Evolutionary conservation across 2,113 vertebrate species (phyloP), one percentile per base, ranked within the genome.

Genomic region (Eudorcas thomsonii): DNA sequence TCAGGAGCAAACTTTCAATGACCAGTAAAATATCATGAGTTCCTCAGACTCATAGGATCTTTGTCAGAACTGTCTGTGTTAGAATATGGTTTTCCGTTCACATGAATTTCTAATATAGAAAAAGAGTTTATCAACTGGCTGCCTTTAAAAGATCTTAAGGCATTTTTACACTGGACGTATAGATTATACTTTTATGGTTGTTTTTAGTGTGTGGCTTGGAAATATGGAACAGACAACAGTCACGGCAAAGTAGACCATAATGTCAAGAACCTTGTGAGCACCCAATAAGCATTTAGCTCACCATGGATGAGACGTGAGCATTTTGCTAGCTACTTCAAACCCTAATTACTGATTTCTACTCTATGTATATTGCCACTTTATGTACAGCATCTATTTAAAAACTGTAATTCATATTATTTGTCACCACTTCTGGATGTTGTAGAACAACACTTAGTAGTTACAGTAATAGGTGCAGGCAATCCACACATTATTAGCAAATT

Each of bases 31-130:
- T 80, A 28, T 90, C 25, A 77, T 92, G 81, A 50, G 57, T 48
- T 85, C n/a, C 14, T 3, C n/a, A n/a, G 62, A 87, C 57, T 89
- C 16, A 3, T 30, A 55, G 64, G 55, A 74, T 81, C 11, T 33
- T 43, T 85, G 39, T 64, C 84, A 83, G 26, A 94, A 94, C 54
- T 67, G 19, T 52, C 60, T 57, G 26, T 45, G 43, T 91, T 67
- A 87, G 17, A 91, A 90, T 90, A 9, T 62, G 26, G 21, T 33
- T 91, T 96, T 93, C 88, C 77, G 81, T 16, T 67, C 43, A 60
- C 4, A 67, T 86, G 48, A 77, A 93, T 91, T 82, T 91, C 87
- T 96, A 94, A 89, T 74, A 50, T 36, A 93, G 85, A 86, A 57
- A 52, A 93, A 62, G n/a, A 88, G 23, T 82, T 94, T 94, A 88